Evolutionary conservation across 1,140 invertebrate genomes (phyloP), one percentile per base, ranked within the genome.

Genomic region (Drosophila punjabiensis): DNA sequence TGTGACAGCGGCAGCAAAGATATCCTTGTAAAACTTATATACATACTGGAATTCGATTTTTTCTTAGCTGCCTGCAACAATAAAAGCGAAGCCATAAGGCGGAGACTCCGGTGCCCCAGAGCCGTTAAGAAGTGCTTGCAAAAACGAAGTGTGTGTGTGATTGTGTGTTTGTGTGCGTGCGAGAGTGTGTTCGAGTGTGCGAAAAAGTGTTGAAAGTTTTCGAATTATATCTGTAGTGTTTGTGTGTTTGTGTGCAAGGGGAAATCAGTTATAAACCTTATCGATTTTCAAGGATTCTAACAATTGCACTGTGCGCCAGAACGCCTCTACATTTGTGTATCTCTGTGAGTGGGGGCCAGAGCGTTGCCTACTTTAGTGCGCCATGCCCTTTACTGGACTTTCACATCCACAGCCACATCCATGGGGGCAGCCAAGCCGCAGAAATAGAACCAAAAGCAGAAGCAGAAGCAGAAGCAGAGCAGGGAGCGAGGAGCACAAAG

Each of bases 21-120:
- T 76, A 92, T 87, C 85, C 89, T 80, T 84, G 78, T 79, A 81
- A 90, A 77, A 76, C 58, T 74, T 84, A 75, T 91, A 84, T 91
- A 92, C 90, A 92, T 83, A 87, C 83, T 63, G 48, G 69, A 87
- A 63, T 83, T 88, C 66, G 81, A 82, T 83, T 76, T 82, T 88
- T 89, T 81, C 76, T 79, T 18, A 77, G 48, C 39, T 81, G 58
- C 60, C 76, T 70, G 43, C 50, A 59, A 55, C 47, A 50, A 56
- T n/a, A 43, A 74, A 52, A 73, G 24, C 39, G 47, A 18, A 73
- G 50, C 32, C 58, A 75, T 61, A 39, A 45, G 14, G 20, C 56
- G 58, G 41, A 39, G 62, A 55, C 18, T 33, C 37, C 37, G 7
- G 45, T 14, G 24, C 24, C 16, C 24, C 24, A 35, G 32, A 41